phyloP scores from a whole-genome alignment of 2,113 vertebrate species.

The Prolemur simus region DNA sequence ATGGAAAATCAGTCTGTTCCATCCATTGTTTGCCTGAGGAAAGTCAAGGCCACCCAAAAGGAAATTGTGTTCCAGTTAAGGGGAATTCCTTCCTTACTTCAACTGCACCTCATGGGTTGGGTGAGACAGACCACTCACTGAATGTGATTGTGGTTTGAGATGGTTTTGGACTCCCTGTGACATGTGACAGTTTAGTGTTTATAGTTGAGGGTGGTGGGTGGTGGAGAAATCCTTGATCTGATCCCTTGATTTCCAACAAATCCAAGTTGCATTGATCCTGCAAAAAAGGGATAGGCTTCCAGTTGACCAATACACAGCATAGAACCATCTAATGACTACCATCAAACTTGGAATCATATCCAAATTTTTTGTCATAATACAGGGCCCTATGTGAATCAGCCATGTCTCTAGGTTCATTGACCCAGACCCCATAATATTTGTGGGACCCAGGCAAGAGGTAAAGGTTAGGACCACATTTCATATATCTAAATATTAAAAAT shows the following conservation, averaged over 20 bases:
- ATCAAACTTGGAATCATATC: not conserved
- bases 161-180: not conserved
- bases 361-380: not conserved
- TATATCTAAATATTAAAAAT: constrained; percentile 1
- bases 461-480: not conserved
- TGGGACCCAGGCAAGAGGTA: not conserved
- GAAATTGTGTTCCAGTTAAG: not conserved
- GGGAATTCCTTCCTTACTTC: not conserved
- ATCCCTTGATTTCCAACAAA: not conserved
- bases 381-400: not conserved
- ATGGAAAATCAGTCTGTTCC: not conserved
- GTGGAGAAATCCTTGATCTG: not conserved
- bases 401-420: not conserved
- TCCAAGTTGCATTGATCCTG: not conserved
- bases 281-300: not conserved
- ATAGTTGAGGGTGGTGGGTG: not conserved
- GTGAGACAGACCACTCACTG: not conserved
- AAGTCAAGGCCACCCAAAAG: not conserved
- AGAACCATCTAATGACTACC: not conserved
- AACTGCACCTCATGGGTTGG: not conserved
- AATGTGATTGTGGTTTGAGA: not conserved
- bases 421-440: not conserved
- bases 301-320: not conserved
- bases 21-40: not conserved
- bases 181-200: not conserved